These are phyloP conservation scores for Pitta sordida DNA, from an alignment of 2,113 vertebrate species.

Conservation along the genomic window DNA sequence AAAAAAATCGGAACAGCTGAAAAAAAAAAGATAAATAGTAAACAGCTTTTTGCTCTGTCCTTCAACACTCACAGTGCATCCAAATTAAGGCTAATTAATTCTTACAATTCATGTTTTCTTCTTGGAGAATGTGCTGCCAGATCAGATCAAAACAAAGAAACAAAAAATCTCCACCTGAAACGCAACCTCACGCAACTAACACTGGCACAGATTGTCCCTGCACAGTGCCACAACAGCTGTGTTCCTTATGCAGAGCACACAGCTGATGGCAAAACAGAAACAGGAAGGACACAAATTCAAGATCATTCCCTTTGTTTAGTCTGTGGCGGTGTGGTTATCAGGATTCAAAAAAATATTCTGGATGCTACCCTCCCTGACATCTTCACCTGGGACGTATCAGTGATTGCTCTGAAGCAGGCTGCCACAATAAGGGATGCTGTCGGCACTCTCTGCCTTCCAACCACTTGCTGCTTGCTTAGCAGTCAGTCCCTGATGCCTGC, in stretches of 20 bases:
- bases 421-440: neutral
- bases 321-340: neutral
- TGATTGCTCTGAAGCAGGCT: neutral
- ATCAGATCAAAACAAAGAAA: neutral
- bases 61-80: neutral
- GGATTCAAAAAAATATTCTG: neutral
- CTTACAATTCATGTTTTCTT: neutral
- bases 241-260: neutral
- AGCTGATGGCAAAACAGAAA: neutral
- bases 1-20: neutral
- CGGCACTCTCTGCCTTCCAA: neutral
- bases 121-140: neutral
- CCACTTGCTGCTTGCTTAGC: neutral
- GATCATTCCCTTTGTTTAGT: neutral
- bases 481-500: neutral
- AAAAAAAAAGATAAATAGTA: neutral
- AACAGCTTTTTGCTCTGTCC: neutral
- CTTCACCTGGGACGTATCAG: neutral
- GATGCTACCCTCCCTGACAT: neutral
- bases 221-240: neutral
- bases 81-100: neutral
- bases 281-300: neutral
- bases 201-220: fast-evolving
- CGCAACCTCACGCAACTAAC: neutral
- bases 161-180: neutral